These are phyloP conservation scores for Standfussiana lucernea DNA, from an alignment of 2,888 invertebrate genomes.

Conservation along the genomic window DNA sequence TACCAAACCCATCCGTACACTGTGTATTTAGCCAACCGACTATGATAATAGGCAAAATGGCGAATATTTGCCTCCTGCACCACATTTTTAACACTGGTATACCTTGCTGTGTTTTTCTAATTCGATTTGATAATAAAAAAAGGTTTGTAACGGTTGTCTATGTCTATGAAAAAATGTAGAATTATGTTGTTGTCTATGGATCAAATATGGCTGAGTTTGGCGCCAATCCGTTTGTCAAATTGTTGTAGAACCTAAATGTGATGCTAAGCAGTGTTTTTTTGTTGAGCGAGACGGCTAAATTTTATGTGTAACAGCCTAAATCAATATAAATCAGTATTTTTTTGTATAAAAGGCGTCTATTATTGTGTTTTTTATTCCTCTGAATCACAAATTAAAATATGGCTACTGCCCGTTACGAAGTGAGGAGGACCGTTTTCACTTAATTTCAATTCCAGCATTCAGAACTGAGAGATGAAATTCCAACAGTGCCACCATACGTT, in stretches of 20 bases:
- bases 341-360: slow-evolving; percentile 34
- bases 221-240: slow-evolving; percentile 53
- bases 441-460: too few relatives aligned
- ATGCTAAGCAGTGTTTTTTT: slow-evolving; percentile 61
- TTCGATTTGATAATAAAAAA: slow-evolving; percentile 19
- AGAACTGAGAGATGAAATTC: background rate
- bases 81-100: slow-evolving; percentile 62
- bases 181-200: slow-evolving; percentile 55
- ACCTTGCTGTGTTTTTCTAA: slow-evolving; percentile 28
- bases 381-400: slow-evolving; percentile 21
- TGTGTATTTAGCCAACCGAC: slow-evolving; percentile 74
- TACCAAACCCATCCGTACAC: slow-evolving; percentile 80
- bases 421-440: background rate
- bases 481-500: background rate
- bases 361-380: slow-evolving; percentile 44
- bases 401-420: background rate
- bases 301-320: slow-evolving; percentile 39
- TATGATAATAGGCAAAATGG: slow-evolving; percentile 72
- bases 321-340: slow-evolving; percentile 25
- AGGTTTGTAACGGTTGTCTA: slow-evolving; percentile 43
- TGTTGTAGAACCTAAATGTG: slow-evolving; percentile 40
- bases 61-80: slow-evolving; percentile 57
- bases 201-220: slow-evolving; percentile 47
- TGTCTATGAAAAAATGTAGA: slow-evolving; percentile 24
- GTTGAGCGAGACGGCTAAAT: slow-evolving; percentile 48